Conservation (phyloP, 2,888 invertebrate species). For the Epiblema foenella region DNA sequence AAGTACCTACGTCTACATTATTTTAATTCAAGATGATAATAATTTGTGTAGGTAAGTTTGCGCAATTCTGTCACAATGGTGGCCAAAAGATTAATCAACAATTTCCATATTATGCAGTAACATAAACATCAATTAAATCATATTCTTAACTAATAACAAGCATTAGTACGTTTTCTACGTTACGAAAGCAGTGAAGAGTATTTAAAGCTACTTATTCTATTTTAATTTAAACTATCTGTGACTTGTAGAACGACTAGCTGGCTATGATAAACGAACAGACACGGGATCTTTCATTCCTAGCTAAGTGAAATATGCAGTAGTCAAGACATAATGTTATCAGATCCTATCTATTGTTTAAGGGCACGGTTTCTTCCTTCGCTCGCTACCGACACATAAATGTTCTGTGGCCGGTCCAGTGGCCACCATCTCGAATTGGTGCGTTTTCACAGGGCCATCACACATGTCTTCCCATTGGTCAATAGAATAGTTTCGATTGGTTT, state of each 20-base stretch:
- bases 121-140: conserved; percentile 8
- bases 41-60: background rate
- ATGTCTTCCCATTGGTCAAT: no score
- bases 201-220: conserved; percentile 9
- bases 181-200: conserved; percentile 9
- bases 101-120: conserved; percentile 8
- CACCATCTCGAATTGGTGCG: no score
- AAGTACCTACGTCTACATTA: no score
- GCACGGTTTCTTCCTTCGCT: no score
- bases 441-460: no score
- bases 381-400: no score
- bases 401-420: no score
- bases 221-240: background rate
- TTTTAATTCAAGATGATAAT: background rate
- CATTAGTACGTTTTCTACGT: conserved; percentile 16
- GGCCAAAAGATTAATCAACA: conserved; percentile 10
- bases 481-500: background rate
- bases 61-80: background rate
- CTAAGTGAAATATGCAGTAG: background rate
- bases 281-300: background rate
- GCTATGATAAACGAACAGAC: background rate
- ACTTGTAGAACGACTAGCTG: background rate
- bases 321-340: background rate
- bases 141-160: conserved; percentile 18
- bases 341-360: no score